Conservation (phyloP, 2,888 invertebrate species). For the Campopleginae sp. region DNA sequence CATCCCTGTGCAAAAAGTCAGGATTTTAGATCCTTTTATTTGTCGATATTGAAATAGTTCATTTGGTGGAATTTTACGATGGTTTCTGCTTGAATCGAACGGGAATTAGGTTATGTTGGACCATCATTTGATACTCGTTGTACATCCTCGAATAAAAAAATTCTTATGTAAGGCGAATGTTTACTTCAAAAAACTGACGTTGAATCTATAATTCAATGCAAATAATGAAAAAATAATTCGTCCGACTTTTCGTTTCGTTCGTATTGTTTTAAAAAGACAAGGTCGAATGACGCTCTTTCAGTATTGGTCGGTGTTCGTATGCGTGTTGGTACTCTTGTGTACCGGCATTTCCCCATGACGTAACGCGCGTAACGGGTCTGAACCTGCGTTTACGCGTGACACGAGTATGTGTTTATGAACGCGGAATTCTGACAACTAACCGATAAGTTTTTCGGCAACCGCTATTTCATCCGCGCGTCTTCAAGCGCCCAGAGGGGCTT, state of each 20-base stretch:
- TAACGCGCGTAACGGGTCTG: constrained; percentile 1
- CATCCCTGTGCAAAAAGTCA: not conserved
- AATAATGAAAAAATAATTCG: not conserved
- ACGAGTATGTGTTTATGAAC: constrained; percentile 30
- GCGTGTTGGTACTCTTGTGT: not conserved
- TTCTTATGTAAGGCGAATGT: not conserved
- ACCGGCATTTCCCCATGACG: constrained; percentile 29
- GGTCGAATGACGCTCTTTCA: constrained; percentile 1
- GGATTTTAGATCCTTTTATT: not conserved
- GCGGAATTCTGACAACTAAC: not conserved
- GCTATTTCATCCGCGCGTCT: constrained; percentile 18
- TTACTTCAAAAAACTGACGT: not conserved
- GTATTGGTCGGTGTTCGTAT: not conserved
- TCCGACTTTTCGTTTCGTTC: not conserved
- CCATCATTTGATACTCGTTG: not conserved
- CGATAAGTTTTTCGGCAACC: constrained; percentile 8
- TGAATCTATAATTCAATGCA: not conserved
- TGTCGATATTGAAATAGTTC: not conserved
- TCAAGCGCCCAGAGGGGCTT: not conserved
- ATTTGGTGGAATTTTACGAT: not conserved
- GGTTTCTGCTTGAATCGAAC: not conserved
- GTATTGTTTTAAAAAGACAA: not conserved
- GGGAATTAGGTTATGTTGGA: not conserved
- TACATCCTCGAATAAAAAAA: not conserved
- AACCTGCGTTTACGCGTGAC: not conserved